These are phyloP conservation scores for Lasius platythorax DNA, from an alignment of 2,888 invertebrate genomes.

Conservation along the genomic window DNA sequence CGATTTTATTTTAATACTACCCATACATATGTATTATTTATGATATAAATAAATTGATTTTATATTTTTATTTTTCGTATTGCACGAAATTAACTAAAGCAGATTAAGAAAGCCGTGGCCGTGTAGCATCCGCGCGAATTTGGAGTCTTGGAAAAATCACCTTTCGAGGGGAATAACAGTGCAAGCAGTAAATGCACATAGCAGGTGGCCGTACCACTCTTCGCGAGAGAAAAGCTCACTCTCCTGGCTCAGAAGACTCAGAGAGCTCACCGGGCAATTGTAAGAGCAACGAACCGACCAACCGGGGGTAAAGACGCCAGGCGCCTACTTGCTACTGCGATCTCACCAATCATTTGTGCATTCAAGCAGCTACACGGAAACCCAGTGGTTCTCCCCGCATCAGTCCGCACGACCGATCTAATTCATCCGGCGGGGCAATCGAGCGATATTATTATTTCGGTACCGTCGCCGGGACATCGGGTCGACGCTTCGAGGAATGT, in stretches of 20 bases:
- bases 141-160: slow-evolving; percentile 28
- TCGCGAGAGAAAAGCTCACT: slow-evolving; percentile 60
- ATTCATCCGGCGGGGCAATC: slow-evolving; percentile 68
- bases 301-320: slow-evolving; percentile 71
- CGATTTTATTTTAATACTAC: background rate
- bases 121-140: background rate
- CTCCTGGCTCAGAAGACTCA: slow-evolving; percentile 62
- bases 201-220: slow-evolving; percentile 44
- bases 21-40: background rate
- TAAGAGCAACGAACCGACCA: slow-evolving; percentile 75
- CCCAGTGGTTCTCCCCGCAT: slow-evolving; percentile 72
- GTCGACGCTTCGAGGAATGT: slow-evolving; percentile 77
- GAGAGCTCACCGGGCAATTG: slow-evolving; percentile 69
- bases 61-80: background rate
- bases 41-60: background rate
- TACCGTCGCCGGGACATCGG: slow-evolving; percentile 75
- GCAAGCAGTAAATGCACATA: slow-evolving; percentile 60
- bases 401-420: slow-evolving; percentile 72
- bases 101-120: slow-evolving; percentile 20
- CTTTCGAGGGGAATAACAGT: slow-evolving; percentile 43
- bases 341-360: slow-evolving; percentile 76
- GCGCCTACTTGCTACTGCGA: slow-evolving; percentile 74
- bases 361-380: slow-evolving; percentile 70
- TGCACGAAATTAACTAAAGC: background rate
- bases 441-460: slow-evolving; percentile 80